Evolutionary conservation across 2,113 vertebrate species (phyloP).

Genomic region (Mobula hypostoma): DNA sequence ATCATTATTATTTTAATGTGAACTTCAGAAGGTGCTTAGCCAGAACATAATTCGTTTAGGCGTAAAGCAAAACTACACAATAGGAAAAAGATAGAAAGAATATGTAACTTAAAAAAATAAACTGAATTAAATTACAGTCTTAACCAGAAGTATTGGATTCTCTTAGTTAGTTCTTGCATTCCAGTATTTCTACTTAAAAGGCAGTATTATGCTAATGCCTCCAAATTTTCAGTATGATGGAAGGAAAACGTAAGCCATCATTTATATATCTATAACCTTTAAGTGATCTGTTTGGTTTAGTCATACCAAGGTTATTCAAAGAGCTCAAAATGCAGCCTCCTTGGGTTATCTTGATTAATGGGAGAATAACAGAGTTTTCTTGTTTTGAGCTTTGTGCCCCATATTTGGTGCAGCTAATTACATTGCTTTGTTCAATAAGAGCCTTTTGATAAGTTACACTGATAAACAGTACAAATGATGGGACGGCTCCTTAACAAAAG

Average conservation of each 20-base stretch:
- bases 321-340: neutral
- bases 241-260: neutral
- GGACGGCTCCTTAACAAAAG: constrained; percentile 36
- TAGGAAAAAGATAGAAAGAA: neutral
- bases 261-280: neutral
- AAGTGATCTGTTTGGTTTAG: neutral
- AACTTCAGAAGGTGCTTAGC: neutral
- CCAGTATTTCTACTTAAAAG: neutral
- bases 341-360: constrained; percentile 51
- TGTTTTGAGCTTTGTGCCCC: constrained; percentile 46
- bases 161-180: neutral
- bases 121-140: neutral
- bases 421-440: constrained; percentile 46
- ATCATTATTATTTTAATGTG: neutral
- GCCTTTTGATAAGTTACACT: constrained; percentile 41
- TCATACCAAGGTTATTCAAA: neutral
- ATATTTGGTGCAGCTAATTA: constrained; percentile 54
- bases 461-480: constrained; percentile 45
- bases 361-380: constrained; percentile 44
- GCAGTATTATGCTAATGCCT: neutral
- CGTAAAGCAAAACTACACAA: neutral
- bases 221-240: neutral
- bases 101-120: neutral
- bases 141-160: neutral
- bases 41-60: neutral